Evolutionary conservation across 2,113 vertebrate species (phyloP), one percentile per base, ranked within the genome.

Genomic region (Dipodomys ordii): DNA sequence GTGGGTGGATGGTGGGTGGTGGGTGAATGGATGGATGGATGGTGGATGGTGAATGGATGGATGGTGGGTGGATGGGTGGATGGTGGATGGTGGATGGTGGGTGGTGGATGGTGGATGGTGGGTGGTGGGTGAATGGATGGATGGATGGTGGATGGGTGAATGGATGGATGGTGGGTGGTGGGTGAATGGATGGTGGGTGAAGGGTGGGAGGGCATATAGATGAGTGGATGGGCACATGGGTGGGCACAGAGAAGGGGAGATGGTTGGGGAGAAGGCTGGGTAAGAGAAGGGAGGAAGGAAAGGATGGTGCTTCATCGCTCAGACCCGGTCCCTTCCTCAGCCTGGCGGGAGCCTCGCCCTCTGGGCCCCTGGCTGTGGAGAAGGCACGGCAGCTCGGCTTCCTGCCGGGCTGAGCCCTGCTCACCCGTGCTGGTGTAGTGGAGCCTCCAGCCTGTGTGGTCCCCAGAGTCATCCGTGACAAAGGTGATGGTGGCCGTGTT

Each of bases 361-460:
- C 10, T 32, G 1, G 10, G 15, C 46, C 44, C 85, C 44, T 18
- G 16, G 60, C 19, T 2, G 1, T 5, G 18, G 53, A 2, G 44
- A 12, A 44, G 49, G 18, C 20, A 25, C 3, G 1, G 9, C 22
- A 27, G 11, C 25, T 46, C 80, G 9, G n/a, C 20, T 27, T 35
- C n/a, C 53, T 5, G 19, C 28, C 2, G 3, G 35, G 16, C 23
- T 0, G 12, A 73, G 74, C 22, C 32, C 15, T 1, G 60, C 84
- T 83, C 84, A 93, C 98, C 97, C 92, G 95, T 95, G 94, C 98
- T 98, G 0, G 22, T 98, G 80, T 99, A 99, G 87, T 71, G 97
- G 44, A 99, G 98, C 97, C 98, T 99, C 99, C 98, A 99, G 62
- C 98, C 99, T 0, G 96, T 96, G 95, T 98, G 98, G 83, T 96